phyloP scores from a whole-genome alignment of 2,113 vertebrate genomes.

The Malurus cyaneus region DNA sequence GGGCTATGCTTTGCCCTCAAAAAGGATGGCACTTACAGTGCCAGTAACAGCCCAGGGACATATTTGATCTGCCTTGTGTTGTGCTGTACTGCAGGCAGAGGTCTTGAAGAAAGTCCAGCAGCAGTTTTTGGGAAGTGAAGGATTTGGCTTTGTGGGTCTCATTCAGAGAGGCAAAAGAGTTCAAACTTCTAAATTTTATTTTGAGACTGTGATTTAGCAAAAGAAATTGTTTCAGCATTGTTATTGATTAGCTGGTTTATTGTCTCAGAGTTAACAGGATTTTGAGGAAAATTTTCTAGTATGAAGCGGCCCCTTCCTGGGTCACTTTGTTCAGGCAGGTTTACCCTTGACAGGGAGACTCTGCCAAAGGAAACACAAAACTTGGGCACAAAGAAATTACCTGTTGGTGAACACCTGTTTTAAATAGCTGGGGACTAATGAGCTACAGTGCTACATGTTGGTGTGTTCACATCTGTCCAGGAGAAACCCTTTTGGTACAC shows the following conservation, averaged over 20 bases:
- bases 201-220: neutral
- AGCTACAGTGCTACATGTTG: rapidly evolving
- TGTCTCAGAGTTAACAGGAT: neutral
- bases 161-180: neutral
- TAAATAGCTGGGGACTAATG: neutral
- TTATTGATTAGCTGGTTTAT: neutral
- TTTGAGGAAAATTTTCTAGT: neutral
- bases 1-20: neutral
- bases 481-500: neutral
- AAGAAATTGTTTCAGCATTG: neutral
- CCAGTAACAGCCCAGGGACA: neutral
- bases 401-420: neutral
- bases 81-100: neutral
- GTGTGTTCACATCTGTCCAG: neutral
- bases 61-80: neutral
- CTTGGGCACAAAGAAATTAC: neutral
- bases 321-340: neutral
- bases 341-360: neutral
- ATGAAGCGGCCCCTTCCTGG: neutral
- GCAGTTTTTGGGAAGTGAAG: neutral
- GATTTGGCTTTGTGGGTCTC: neutral
- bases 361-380: neutral
- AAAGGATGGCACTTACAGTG: neutral
- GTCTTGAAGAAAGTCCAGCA: neutral
- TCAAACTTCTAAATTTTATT: neutral